Conservation (phyloP, 2,113 vertebrate species). For the Tupaia chinensis region DNA sequence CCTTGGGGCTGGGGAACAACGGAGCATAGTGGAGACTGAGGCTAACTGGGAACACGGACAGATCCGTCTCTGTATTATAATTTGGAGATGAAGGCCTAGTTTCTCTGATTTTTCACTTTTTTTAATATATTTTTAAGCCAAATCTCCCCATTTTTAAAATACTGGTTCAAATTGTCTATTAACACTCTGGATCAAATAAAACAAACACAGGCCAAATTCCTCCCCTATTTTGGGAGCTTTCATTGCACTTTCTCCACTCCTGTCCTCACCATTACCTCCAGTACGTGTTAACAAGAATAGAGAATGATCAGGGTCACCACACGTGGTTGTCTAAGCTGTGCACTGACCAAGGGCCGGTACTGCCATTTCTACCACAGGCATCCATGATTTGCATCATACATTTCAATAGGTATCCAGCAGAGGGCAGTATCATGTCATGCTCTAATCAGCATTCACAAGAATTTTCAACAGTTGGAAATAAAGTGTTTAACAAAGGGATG, state of each 20-base stretch:
- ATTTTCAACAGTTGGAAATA: not conserved
- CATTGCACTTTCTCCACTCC: not conserved
- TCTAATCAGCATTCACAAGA: accelerated
- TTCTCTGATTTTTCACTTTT: not conserved
- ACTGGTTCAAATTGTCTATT: not conserved
- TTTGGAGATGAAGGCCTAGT: not conserved
- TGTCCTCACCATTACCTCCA: not conserved
- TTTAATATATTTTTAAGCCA: not conserved
- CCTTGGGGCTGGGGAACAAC: no score
- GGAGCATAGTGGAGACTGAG: not conserved
- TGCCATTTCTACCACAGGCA: accelerated
- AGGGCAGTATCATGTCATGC: not conserved
- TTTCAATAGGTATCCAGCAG: slow-evolving; percentile 26
- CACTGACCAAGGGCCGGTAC: no score
- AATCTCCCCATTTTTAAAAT: not conserved
- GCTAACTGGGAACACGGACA: not conserved
- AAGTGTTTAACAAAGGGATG: not conserved
- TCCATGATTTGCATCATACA: accelerated
- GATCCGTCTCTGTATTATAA: not conserved
- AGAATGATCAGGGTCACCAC: not conserved
- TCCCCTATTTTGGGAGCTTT: not conserved
- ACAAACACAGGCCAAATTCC: not conserved
- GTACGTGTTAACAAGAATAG: not conserved
- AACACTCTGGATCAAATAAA: not conserved
- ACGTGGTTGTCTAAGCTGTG: no score